Conservation (phyloP, 2,113 vertebrate genomes). For the Scartelaos histophorus region DNA sequence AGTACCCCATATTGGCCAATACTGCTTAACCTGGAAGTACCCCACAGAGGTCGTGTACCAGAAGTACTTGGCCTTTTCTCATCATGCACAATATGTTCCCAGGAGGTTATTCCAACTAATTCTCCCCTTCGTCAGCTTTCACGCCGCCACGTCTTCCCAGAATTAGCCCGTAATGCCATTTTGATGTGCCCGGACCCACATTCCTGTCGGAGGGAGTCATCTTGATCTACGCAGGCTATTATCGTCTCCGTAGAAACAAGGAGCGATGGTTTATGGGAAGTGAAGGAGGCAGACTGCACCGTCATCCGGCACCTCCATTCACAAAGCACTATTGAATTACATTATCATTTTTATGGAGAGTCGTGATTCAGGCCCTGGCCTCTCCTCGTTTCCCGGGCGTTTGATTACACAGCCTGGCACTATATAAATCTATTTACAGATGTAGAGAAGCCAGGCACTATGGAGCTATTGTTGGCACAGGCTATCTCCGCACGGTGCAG, state of each 20-base stretch:
- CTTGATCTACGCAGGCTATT: neutral
- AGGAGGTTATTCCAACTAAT: neutral
- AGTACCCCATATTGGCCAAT: no score
- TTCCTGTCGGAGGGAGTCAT: slow-evolving; percentile 31
- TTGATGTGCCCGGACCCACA: slow-evolving; percentile 8
- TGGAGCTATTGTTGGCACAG: slow-evolving; percentile 8
- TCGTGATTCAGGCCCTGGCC: slow-evolving; percentile 7
- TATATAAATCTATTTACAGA: slow-evolving; percentile 48
- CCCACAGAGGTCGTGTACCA: neutral
- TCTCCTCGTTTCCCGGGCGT: slow-evolving; percentile 8
- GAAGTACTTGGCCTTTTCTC: no score
- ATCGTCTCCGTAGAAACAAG: slow-evolving; percentile 1
- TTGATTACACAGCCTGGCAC: slow-evolving; percentile 45
- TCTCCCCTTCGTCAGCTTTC: neutral
- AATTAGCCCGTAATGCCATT: slow-evolving; percentile 15
- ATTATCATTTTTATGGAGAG: neutral
- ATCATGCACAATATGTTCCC: neutral
- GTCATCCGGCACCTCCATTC: slow-evolving; percentile 21
- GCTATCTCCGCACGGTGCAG: slow-evolving; percentile 39
- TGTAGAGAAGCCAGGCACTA: neutral
- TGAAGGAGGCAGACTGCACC: neutral
- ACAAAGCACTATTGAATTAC: slow-evolving; percentile 3
- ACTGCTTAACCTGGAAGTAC: neutral
- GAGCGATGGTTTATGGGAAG: slow-evolving; percentile 8
- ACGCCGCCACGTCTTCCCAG: slow-evolving; percentile 1